Percentiles rank a stretch among this genome's conserved stretches.
Conservation (phyloP, 2,888 invertebrate species). For the Tiphia femorata region DNA sequence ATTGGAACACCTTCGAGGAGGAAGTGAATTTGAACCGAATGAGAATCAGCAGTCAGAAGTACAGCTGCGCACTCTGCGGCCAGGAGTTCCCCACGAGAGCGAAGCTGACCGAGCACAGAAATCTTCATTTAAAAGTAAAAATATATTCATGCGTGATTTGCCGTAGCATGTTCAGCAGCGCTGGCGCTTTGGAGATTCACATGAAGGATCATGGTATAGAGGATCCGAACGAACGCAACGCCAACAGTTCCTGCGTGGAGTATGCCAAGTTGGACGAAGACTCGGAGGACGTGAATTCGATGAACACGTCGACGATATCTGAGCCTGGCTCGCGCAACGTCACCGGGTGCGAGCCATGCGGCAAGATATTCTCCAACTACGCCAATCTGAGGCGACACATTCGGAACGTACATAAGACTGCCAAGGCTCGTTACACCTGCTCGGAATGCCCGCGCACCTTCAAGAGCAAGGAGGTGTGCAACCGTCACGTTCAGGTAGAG, state of each 20-base stretch:
- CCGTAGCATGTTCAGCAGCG: constrained; percentile 75
- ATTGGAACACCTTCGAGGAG: constrained; percentile 38
- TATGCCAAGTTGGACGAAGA: constrained; percentile 31
- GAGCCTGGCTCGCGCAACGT: constrained; percentile 44
- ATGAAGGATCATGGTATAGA: constrained; percentile 63
- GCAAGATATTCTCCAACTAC: constrained; percentile 71
- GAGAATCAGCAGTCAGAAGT: constrained; percentile 19
- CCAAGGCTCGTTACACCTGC: constrained; percentile 71
- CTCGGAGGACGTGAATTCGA: constrained; percentile 17
- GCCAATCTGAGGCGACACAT: constrained; percentile 61
- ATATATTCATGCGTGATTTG: constrained; percentile 75
- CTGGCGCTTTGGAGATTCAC: constrained; percentile 68
- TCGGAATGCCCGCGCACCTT: constrained; percentile 75
- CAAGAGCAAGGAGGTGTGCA: constrained; percentile 73
- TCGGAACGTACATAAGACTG: constrained; percentile 49
- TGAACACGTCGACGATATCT: constrained; percentile 37
- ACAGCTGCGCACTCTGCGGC: constrained; percentile 76
- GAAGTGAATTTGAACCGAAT: constrained; percentile 26
- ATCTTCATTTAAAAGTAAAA: constrained; percentile 77
- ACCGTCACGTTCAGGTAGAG: constrained; percentile 73
- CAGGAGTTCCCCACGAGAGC: constrained; percentile 74
- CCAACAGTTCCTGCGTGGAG: constrained; percentile 49
- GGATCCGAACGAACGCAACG: constrained; percentile 46
- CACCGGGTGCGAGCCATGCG: constrained; percentile 73
- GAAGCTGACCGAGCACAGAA: constrained; percentile 77